phyloP scores from a whole-genome alignment of 2,888 invertebrate genomes.

The Lasioglossum malachurum region DNA sequence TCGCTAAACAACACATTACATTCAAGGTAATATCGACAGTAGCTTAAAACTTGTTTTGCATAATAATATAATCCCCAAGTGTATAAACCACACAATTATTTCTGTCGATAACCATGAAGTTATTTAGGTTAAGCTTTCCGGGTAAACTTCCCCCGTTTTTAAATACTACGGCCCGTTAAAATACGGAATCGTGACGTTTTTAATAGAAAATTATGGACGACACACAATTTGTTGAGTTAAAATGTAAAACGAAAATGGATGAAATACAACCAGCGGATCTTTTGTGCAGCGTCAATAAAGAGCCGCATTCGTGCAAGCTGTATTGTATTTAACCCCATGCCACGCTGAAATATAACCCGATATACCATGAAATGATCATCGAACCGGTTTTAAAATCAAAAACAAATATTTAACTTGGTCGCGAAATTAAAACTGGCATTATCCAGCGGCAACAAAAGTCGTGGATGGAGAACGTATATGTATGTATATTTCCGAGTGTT shows the following conservation, averaged over 20 bases:
- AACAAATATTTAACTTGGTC: background rate
- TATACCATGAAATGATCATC: background rate
- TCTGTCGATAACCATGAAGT: background rate
- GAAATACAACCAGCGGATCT: background rate
- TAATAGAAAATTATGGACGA: background rate
- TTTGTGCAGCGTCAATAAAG: background rate
- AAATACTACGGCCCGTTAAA: background rate
- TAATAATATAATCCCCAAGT: background rate
- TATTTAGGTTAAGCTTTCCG: background rate
- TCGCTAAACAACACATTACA: background rate
- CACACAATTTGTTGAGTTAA: background rate
- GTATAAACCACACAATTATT: background rate
- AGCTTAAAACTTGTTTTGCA: background rate
- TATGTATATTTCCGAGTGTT: background rate
- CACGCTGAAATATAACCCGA: background rate
- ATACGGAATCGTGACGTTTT: background rate
- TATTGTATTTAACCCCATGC: background rate
- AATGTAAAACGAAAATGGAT: background rate
- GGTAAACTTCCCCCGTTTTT: background rate
- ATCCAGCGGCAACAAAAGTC: background rate
- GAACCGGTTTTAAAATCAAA: background rate
- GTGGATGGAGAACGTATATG: background rate
- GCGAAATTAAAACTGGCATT: background rate
- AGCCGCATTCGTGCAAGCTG: background rate
- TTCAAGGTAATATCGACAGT: background rate